Percentiles rank a stretch among this genome's conserved stretches.
Evolutionary conservation across 2,888 invertebrate species (phyloP).

Genomic region (Harpalus rubripes): DNA sequence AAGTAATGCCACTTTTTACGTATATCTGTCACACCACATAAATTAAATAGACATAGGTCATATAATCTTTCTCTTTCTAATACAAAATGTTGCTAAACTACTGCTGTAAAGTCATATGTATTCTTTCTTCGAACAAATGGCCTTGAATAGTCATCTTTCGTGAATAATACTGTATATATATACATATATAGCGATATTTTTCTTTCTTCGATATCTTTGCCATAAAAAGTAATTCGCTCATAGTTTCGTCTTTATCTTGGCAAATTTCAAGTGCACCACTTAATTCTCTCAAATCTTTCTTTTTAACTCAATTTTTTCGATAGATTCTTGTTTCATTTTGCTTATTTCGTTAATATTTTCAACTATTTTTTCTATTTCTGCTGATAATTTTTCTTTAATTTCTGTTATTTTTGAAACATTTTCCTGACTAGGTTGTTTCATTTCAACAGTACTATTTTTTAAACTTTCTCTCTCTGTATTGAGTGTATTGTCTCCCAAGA

Average conservation of each 20-base stretch:
- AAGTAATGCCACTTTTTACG: too few relatives aligned
- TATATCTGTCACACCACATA: too few relatives aligned
- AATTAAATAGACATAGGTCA: too few relatives aligned
- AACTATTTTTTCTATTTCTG: constrained; percentile 67
- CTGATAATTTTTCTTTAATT: constrained; percentile 52
- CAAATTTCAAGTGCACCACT: constrained; percentile 57
- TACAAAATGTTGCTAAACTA: too few relatives aligned
- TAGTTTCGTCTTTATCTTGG: constrained; percentile 66
- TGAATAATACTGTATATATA: too few relatives aligned
- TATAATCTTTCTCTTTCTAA: too few relatives aligned
- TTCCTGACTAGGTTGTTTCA: constrained; percentile 74
- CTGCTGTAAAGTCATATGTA: too few relatives aligned
- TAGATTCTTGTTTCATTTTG: constrained; percentile 66
- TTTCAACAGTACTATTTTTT: constrained; percentile 10
- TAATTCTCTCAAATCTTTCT: constrained; percentile 66
- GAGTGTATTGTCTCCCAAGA: background rate
- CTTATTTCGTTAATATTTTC: constrained; percentile 67
- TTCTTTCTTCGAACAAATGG: too few relatives aligned
- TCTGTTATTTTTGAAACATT: constrained; percentile 42
- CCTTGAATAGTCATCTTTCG: too few relatives aligned
- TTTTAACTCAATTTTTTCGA: constrained; percentile 68
- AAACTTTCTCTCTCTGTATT: background rate
- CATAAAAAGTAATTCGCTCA: constrained; percentile 65
- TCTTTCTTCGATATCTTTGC: constrained; percentile 64
- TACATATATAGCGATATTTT: constrained; percentile 67